Evolutionary conservation across 2,888 invertebrate genomes (phyloP).

Genomic region (Caenorhabditis uteleia): DNA sequence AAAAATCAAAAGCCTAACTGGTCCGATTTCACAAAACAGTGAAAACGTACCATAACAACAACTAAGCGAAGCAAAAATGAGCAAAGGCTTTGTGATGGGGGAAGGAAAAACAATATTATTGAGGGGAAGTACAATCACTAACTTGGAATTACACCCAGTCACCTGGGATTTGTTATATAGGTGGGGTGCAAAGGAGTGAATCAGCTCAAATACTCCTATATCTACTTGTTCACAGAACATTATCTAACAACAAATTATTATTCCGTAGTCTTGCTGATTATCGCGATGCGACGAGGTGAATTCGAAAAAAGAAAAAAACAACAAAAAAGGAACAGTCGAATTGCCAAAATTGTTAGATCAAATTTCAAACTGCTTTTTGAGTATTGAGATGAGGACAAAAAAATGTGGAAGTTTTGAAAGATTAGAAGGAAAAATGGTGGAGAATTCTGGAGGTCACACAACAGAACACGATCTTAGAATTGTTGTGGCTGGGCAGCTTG

Average conservation of each 20-base stretch:
- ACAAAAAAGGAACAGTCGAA: constrained; percentile 6
- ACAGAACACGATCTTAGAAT: constrained; percentile 29
- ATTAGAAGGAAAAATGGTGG: constrained; percentile 28
- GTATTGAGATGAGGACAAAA: constrained; percentile 25
- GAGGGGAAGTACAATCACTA: constrained; percentile 2
- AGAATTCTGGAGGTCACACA: constrained; percentile 19
- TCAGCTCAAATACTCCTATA: constrained; percentile 1
- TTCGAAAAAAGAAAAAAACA: background rate
- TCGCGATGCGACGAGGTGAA: background rate
- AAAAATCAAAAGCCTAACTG: constrained; percentile 11
- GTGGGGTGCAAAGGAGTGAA: constrained; percentile 1
- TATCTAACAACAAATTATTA: constrained; percentile 2
- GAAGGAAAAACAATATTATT: constrained; percentile 4
- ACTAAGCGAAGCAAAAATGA: constrained; percentile 30
- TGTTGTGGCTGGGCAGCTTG: constrained; percentile 51
- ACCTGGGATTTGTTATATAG: background rate
- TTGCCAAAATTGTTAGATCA: constrained; percentile 7
- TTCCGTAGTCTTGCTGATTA: background rate
- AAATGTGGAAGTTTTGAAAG: constrained; percentile 38
- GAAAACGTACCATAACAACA: constrained; percentile 39
- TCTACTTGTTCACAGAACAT: background rate
- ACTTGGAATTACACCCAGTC: background rate
- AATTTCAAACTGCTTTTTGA: constrained; percentile 22
- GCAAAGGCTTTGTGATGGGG: constrained; percentile 8
- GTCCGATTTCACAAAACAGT: background rate